A percentile compares a stretch with the other conserved stretches of the same genome.
Conservation (phyloP, 2,797 vertebrate species). For the Sphaeramia orbicularis region DNA sequence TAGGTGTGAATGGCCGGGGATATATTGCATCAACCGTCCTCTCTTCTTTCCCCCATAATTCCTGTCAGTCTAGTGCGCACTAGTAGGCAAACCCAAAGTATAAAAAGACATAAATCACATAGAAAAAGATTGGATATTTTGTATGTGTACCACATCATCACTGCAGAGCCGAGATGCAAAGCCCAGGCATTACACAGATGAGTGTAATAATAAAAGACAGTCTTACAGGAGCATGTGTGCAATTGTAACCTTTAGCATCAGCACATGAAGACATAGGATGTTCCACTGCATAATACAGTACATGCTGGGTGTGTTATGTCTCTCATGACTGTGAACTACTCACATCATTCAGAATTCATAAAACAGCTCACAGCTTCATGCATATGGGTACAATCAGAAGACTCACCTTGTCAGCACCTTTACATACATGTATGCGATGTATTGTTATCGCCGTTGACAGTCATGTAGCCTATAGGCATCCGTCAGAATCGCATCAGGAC, state of each 20-base stretch:
- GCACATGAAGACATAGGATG: constrained; percentile 13
- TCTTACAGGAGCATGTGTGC: not conserved
- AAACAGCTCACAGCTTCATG: constrained; percentile 11
- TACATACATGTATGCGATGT: not conserved
- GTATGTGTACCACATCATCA: not conserved
- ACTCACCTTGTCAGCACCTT: not conserved
- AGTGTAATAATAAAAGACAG: not conserved
- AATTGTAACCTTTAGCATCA: not conserved
- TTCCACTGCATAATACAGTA: constrained; percentile 37
- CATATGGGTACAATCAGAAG: constrained; percentile 2
- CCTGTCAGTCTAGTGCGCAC: not conserved
- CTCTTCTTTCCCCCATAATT: not conserved
- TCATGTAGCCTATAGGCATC: not conserved
- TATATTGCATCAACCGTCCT: not conserved
- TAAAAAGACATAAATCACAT: not conserved
- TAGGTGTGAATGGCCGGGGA: constrained; percentile 4
- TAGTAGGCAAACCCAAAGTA: not conserved
- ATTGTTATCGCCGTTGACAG: constrained; percentile 5
- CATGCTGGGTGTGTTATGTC: constrained; percentile 16
- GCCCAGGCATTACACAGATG: not conserved
- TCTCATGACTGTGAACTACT: constrained; percentile 24
- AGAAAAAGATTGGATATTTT: not conserved
- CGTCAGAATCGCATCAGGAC: not conserved
- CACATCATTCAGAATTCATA: constrained; percentile 36
- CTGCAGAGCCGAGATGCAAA: not conserved